These are phyloP conservation scores for Murina feae DNA, from an alignment of 2,113 vertebrate species.

Conservation along the genomic window DNA sequence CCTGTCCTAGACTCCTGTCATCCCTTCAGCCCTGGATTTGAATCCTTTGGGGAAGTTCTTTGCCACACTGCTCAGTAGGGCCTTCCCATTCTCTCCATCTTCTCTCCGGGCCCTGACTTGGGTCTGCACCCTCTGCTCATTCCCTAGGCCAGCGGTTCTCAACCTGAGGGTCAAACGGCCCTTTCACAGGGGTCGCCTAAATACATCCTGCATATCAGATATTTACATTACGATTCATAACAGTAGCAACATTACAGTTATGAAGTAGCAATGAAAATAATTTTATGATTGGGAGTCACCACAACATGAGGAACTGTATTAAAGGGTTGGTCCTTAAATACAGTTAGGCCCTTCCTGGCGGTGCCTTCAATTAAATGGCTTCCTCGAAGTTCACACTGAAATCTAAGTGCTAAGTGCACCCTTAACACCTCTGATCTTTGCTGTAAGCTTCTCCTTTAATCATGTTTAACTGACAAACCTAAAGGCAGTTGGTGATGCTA, in stretches of 20 bases:
- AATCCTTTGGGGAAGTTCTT: not conserved
- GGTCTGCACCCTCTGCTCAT: not conserved
- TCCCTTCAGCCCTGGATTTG: not conserved
- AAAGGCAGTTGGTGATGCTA: conserved; percentile 15
- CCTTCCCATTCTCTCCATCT: no score
- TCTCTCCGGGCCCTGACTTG: no score
- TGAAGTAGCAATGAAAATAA: no score
- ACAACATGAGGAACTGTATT: no score
- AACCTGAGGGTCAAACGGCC: no score
- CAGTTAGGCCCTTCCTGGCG: not conserved
- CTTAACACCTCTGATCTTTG: conserved; percentile 47
- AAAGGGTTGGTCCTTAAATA: no score
- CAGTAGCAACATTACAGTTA: no score
- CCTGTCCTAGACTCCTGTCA: not conserved
- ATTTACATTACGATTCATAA: no score
- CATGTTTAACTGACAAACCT: conserved; percentile 44
- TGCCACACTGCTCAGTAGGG: not conserved
- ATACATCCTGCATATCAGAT: no score
- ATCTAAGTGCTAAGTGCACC: conserved; percentile 35
- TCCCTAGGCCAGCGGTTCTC: not conserved
- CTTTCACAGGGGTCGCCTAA: no score
- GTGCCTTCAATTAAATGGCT: not conserved
- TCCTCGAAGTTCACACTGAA: conserved; percentile 14
- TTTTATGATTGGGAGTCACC: no score
- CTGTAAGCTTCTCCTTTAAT: conserved; percentile 40